phyloP scores from a whole-genome alignment of 2,888 invertebrate genomes.

The Agonopterix alstromeriana region DNA sequence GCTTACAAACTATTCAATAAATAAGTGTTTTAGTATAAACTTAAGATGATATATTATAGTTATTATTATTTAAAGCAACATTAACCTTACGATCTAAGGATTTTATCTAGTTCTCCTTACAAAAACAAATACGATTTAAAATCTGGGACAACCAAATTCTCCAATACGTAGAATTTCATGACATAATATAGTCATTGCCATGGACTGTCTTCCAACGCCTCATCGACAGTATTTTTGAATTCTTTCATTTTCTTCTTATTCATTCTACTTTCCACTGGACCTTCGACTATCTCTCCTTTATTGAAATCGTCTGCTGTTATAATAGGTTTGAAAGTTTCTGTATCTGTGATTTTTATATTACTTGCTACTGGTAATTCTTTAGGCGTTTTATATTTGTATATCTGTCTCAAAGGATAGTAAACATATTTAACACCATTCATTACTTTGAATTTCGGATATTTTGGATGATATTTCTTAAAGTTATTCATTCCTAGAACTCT shows the following conservation, averaged over 20 bases:
- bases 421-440: slow-evolving; percentile 57
- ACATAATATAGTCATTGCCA: slow-evolving; percentile 73
- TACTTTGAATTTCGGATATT: slow-evolving; percentile 43
- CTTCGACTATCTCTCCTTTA: slow-evolving; percentile 61
- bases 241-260: slow-evolving; percentile 48
- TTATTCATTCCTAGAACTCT: slow-evolving; percentile 37
- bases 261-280: slow-evolving; percentile 42
- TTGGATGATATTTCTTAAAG: slow-evolving; percentile 30
- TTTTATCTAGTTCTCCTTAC: not conserved
- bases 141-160: slow-evolving; percentile 55
- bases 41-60: not conserved
- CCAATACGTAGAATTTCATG: slow-evolving; percentile 59
- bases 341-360: slow-evolving; percentile 18
- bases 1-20: not conserved
- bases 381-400: slow-evolving; percentile 35
- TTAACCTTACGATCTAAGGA: not conserved
- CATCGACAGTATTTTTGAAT: slow-evolving; percentile 49
- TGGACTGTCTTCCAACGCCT: slow-evolving; percentile 58
- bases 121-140: slow-evolving; percentile 55
- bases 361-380: slow-evolving; percentile 28
- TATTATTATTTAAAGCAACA: not conserved
- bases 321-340: slow-evolving; percentile 15
- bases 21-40: not conserved
- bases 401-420: slow-evolving; percentile 39
- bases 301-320: slow-evolving; percentile 55